Evolutionary conservation across 2,888 invertebrate species (phyloP).

Genomic region (Caenorhabditis becei): DNA sequence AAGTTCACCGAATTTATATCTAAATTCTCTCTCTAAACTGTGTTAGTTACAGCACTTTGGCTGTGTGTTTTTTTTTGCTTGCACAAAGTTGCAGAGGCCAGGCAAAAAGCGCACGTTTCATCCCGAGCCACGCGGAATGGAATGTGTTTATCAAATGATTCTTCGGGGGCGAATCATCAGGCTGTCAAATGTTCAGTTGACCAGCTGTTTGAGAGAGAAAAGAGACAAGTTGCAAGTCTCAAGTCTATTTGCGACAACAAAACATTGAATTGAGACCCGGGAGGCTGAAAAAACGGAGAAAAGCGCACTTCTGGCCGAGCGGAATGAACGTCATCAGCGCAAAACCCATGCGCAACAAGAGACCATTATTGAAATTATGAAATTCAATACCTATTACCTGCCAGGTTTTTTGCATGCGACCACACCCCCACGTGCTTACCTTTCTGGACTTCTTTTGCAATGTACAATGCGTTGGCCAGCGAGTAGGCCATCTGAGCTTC

Average conservation of each 20-base stretch:
- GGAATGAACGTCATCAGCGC: conserved; percentile 40
- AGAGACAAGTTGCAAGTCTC: conserved; percentile 30
- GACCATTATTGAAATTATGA: conserved; percentile 44
- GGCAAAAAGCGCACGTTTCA: neutral
- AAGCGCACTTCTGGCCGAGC: neutral
- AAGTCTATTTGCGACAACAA: conserved; percentile 40
- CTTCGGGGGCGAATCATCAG: conserved; percentile 30
- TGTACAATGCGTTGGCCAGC: conserved; percentile 61
- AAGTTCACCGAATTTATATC: conserved; percentile 7
- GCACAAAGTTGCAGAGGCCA: no score
- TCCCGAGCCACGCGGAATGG: no score
- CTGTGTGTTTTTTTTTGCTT: neutral
- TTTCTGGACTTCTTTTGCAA: conserved; percentile 57
- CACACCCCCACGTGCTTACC: conserved; percentile 41
- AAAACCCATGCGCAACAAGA: neutral
- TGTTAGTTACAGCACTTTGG: neutral
- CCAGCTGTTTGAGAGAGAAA: conserved; percentile 47
- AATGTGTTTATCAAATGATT: conserved; percentile 47
- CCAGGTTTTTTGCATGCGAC: conserved; percentile 14
- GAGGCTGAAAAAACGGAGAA: neutral
- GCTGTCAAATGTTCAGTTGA: conserved; percentile 50
- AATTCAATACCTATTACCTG: conserved; percentile 52
- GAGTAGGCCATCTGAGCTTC: conserved; percentile 65
- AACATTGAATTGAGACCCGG: conserved; percentile 39
- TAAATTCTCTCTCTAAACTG: neutral